Percentiles rank a stretch among this genome's conserved stretches.
Evolutionary conservation across 2,797 vertebrate genomes (phyloP).

Genomic region (Stomatorhinus walkeri): DNA sequence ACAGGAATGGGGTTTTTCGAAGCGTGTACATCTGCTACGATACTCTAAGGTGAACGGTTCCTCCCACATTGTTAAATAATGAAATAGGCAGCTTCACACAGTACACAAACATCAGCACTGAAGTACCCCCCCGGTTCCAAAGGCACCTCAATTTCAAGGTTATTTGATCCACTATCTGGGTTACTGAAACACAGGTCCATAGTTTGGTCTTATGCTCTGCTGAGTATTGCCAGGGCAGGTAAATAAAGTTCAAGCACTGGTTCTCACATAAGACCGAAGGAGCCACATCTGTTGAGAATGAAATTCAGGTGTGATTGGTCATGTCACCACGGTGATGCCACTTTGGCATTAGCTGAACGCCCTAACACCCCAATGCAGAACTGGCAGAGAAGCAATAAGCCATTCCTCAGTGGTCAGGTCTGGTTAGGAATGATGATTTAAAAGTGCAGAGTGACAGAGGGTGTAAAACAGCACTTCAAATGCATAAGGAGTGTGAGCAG

Average conservation of each 20-base stretch:
- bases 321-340: neutral
- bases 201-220: neutral
- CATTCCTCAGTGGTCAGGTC: neutral
- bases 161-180: neutral
- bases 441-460: neutral
- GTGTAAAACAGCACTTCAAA: neutral
- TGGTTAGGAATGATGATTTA: neutral
- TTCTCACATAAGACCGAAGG: neutral
- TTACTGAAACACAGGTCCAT: neutral
- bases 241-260: neutral
- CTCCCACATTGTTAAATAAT: neutral
- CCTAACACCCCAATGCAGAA: neutral
- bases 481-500: no score
- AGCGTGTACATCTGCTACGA: neutral
- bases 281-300: neutral
- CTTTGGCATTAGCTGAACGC: neutral
- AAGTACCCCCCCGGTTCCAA: neutral
- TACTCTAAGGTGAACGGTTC: neutral
- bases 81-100: neutral
- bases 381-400: neutral
- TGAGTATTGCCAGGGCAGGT: neutral
- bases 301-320: neutral
- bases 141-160: neutral
- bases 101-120: neutral
- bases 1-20: neutral